phyloP scores from a whole-genome alignment of 2,797 vertebrate genomes.

The Staurois parvus region DNA sequence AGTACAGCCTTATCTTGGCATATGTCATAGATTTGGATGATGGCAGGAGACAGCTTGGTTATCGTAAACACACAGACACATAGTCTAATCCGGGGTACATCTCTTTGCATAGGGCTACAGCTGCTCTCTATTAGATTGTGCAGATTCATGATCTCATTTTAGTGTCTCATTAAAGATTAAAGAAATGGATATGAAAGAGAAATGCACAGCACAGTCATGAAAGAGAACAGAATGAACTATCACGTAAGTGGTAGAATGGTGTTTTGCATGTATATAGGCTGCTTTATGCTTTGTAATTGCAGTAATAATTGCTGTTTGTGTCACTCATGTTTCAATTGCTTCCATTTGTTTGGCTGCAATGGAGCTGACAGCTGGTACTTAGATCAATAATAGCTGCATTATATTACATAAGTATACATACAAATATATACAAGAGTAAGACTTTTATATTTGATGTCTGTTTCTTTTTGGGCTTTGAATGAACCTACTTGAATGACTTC shows the following conservation, averaged over 20 bases:
- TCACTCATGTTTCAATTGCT: slow-evolving; percentile 50
- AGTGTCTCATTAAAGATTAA: slow-evolving; percentile 40
- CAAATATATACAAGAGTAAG: slow-evolving; percentile 28
- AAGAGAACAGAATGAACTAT: slow-evolving; percentile 16
- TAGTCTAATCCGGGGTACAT: slow-evolving; percentile 36
- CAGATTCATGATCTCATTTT: slow-evolving; percentile 28
- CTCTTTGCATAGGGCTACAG: slow-evolving; percentile 33
- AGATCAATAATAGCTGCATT: slow-evolving; percentile 35
- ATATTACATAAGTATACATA: slow-evolving; percentile 34
- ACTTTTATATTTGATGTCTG: slow-evolving; percentile 11
- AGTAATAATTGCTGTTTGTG: slow-evolving; percentile 49
- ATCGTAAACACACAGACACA: slow-evolving; percentile 39
- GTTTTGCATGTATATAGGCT: slow-evolving; percentile 46
- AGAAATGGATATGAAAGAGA: slow-evolving; percentile 44
- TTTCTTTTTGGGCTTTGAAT: not conserved
- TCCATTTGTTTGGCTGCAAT: slow-evolving; percentile 44
- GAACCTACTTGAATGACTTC: no score
- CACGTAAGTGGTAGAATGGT: slow-evolving; percentile 9
- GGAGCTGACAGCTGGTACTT: slow-evolving; percentile 40
- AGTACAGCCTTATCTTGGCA: slow-evolving; percentile 50
- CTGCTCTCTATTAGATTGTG: slow-evolving; percentile 39
- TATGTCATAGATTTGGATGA: slow-evolving; percentile 48
- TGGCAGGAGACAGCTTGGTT: slow-evolving; percentile 51
- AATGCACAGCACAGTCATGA: slow-evolving; percentile 20
- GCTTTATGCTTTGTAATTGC: slow-evolving; percentile 39